Evolutionary conservation across 1,140 invertebrate genomes (phyloP), one percentile per base, ranked within the genome.

Genomic region (Cylas formicarius): DNA sequence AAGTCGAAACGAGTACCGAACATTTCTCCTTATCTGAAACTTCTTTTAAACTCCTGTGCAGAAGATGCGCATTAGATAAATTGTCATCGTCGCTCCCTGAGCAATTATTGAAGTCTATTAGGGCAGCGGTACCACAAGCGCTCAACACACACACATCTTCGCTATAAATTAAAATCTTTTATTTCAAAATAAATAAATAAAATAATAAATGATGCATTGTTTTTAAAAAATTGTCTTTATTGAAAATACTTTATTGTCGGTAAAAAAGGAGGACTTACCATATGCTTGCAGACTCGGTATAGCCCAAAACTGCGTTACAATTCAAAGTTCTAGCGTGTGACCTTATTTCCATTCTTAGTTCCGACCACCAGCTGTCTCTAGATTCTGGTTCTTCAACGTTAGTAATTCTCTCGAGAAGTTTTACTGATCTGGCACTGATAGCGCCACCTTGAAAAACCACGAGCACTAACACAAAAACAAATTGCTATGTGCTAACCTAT

Each of bases 131-230:
- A 0, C 94, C 94, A 18, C 78, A 84, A 0, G 90, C 92, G 50
- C 90, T 96, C 24, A 98, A 62, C 1, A 98, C 82, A 60, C 91
- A 94, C 0, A 97, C 86, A 59, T 97, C 93, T 60, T 97, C 94
- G 58, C 90, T 89, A 60, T 9, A 72, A 65, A 35, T 50, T 20
- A 43, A 48, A n/a, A n/a, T n/a, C n/a, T n/a, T n/a, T n/a, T n/a
- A n/a, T n/a, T n/a, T 17, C 31, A 23, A 18, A 39, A 46, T 22
- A 46, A 11, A 37, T 37, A 18, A 37, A 23, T 24, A 23, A 37
- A 8, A 22, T 6, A 3, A 8, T 36, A 19, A 10, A 27, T 8
- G 14, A 19, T 39, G 21, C 23, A 14, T 19, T 23, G 29, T 24
- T 39, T 26, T 36, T 36, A 29, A 10, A 37, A 37, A 37, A 37